Conservation (phyloP, 2,888 invertebrate genomes). For the Alloplasta piceator region DNA sequence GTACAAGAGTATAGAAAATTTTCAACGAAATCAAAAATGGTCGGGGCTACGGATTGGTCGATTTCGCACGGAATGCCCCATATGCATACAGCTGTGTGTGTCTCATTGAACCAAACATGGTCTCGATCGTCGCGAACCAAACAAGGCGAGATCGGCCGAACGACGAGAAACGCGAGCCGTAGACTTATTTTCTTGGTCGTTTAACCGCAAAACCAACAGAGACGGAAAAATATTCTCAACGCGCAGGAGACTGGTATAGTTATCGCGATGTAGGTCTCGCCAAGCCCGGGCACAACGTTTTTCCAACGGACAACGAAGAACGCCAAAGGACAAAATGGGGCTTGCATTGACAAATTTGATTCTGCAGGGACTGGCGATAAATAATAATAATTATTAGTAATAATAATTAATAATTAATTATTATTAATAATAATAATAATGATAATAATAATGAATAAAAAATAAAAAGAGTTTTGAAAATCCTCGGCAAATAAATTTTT, state of each 20-base stretch:
- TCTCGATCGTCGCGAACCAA: slow-evolving; percentile 66
- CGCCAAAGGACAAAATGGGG: slow-evolving; percentile 51
- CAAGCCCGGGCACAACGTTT: slow-evolving; percentile 9
- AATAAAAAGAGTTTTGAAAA: too few species aligned
- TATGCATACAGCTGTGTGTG: slow-evolving; percentile 12
- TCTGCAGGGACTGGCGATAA: slow-evolving; percentile 41
- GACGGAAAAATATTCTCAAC: slow-evolving; percentile 10
- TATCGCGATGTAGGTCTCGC: slow-evolving; percentile 61
- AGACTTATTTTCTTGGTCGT: slow-evolving; percentile 23
- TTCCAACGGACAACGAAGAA: slow-evolving; percentile 50
- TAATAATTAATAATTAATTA: too few species aligned
- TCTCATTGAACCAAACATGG: slow-evolving; percentile 66
- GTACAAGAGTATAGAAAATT: too few species aligned
- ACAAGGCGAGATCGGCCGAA: slow-evolving; percentile 65
- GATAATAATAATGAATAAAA: too few species aligned
- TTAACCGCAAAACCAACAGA: slow-evolving; percentile 10
- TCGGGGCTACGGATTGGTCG: too few species aligned
- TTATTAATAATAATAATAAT: too few species aligned
- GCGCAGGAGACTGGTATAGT: slow-evolving; percentile 46
- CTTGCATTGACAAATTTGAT: slow-evolving; percentile 55
- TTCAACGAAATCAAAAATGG: too few species aligned
- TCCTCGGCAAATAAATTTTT: too few species aligned
- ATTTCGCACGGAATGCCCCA: too few species aligned
- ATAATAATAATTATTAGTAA: slow-evolving; percentile 47
- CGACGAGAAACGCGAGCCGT: slow-evolving; percentile 48